phyloP scores from a whole-genome alignment of 2,113 vertebrate species.

The Platysternon megacephalum region DNA sequence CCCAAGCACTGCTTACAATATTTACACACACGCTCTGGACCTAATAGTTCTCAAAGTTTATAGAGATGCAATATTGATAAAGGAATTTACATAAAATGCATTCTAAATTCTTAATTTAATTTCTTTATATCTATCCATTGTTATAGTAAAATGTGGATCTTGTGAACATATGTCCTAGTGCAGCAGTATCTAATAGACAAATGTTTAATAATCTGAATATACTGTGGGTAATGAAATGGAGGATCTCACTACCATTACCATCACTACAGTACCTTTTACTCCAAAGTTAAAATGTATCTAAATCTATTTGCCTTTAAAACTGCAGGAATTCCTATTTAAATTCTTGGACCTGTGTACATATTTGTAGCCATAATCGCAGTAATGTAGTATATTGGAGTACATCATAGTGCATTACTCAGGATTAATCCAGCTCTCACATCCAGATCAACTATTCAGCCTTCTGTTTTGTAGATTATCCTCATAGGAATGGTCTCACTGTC shows the following conservation, averaged over 20 bases:
- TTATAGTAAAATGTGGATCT: not conserved
- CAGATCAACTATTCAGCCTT: constrained; percentile 39
- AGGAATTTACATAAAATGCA: not conserved
- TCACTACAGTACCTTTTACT: not conserved
- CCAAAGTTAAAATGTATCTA: not conserved
- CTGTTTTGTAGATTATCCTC: constrained; percentile 47
- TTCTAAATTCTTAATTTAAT: not conserved
- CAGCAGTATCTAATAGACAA: not conserved
- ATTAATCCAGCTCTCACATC: not conserved
- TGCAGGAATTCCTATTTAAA: not conserved
- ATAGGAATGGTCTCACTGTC: constrained; percentile 45
- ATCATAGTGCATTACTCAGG: not conserved
- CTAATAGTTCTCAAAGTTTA: not conserved
- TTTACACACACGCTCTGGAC: not conserved
- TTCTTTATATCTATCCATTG: not conserved
- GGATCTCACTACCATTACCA: not conserved
- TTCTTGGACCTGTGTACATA: not conserved
- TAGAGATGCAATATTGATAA: not conserved
- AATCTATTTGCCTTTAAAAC: not conserved
- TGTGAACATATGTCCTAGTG: not conserved
- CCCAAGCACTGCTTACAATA: not conserved
- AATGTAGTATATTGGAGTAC: not conserved
- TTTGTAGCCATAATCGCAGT: not conserved
- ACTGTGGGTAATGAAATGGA: not conserved
- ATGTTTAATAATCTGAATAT: not conserved